Percentiles rank a stretch among this genome's conserved stretches.
Evolutionary conservation across 1,140 invertebrate genomes (phyloP).

Genomic region (Drosophila ficusphila): DNA sequence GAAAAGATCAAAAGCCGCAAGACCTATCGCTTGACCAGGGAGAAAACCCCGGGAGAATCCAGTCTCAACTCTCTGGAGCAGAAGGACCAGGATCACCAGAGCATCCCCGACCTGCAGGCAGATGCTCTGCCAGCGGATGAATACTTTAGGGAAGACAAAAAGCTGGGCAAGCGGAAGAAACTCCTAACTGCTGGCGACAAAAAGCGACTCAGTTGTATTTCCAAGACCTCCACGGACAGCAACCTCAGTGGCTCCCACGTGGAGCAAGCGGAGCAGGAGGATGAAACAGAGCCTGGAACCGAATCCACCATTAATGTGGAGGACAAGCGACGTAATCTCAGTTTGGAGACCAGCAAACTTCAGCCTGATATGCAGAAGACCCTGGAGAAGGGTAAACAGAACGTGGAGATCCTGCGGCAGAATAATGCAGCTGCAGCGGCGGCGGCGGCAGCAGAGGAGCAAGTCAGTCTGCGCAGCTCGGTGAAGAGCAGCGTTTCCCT

Average conservation of each 20-base stretch:
- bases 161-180: conserved; percentile 64
- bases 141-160: conserved; percentile 85
- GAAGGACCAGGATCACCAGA: conserved; percentile 66
- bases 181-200: conserved; percentile 61
- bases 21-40: conserved; percentile 71
- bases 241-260: conserved; percentile 64
- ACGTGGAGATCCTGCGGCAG: conserved; percentile 78
- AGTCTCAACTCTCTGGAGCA: conserved; percentile 50
- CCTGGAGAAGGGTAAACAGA: conserved; percentile 81
- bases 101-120: conserved; percentile 82
- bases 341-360: conserved; percentile 68
- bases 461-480: conserved; percentile 65
- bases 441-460: conserved; percentile 53
- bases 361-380: conserved; percentile 74
- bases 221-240: conserved; percentile 80
- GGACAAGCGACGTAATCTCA: conserved; percentile 83
- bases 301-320: conserved; percentile 72
- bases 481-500: conserved; percentile 67
- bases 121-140: conserved; percentile 87
- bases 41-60: conserved; percentile 71
- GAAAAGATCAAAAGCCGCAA: conserved; percentile 81
- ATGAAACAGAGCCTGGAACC: conserved; percentile 28
- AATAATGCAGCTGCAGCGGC: conserved; percentile 63
- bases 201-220: conserved; percentile 81
- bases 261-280: conserved; percentile 43